Percentiles rank a stretch among this genome's conserved stretches.
Conservation (phyloP, 1,140 invertebrate genomes). For the Berghia stephanieae region DNA sequence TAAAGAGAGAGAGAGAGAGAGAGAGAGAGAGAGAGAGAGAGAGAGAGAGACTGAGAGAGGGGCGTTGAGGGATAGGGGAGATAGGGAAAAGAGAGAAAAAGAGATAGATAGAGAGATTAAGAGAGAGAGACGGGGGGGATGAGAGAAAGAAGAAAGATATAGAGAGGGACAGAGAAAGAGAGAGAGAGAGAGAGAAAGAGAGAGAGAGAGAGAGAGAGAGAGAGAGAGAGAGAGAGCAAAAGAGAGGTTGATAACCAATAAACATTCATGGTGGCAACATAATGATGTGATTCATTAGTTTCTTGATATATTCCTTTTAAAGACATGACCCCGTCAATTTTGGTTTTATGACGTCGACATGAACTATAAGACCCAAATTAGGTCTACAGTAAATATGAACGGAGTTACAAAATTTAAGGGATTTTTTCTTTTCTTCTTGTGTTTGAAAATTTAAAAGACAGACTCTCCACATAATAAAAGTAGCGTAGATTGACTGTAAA, state of each 20-base stretch:
- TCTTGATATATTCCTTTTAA: no score
- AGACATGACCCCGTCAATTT: no score
- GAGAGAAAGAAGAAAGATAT: not conserved
- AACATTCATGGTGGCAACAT: no score
- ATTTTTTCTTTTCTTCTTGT: no score
- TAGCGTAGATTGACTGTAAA: no score
- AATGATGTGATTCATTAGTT: no score
- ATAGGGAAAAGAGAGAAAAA: not conserved
- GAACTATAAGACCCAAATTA: no score
- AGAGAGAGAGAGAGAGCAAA: not conserved
- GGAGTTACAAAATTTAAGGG: no score
- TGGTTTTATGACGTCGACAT: no score
- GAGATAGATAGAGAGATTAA: not conserved
- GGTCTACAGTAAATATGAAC: no score
- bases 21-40: slow-evolving; percentile 2
- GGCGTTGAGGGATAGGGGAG: not conserved
- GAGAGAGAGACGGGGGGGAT: not conserved
- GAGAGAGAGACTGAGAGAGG: not conserved
- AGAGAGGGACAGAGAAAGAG: not conserved
- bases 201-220: not conserved
- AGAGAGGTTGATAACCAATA: not conserved
- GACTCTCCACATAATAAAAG: no score
- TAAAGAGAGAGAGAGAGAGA: not conserved
- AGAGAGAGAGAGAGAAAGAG: not conserved
- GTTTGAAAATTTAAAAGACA: no score